Conservation (phyloP, 1,140 invertebrate species). For the Zaprionus inermis region DNA sequence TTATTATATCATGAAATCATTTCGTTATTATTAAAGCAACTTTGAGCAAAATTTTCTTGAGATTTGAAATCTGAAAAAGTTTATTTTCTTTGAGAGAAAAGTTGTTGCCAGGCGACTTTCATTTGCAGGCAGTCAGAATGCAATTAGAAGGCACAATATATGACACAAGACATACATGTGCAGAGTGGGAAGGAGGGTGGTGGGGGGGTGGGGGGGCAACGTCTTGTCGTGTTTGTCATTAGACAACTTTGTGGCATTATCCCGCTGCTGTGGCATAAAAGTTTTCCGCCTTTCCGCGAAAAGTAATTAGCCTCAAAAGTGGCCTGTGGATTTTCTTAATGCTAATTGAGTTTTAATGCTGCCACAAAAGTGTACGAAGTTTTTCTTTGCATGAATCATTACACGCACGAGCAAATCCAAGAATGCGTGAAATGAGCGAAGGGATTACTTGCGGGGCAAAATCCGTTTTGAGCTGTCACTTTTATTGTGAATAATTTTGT, state of each 20-base stretch:
- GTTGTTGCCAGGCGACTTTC: background rate
- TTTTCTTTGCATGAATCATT: constrained; percentile 64
- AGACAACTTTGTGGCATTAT: constrained; percentile 71
- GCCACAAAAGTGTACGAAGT: constrained; percentile 43
- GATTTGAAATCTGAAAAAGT: background rate
- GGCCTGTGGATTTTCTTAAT: constrained; percentile 59
- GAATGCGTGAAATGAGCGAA: background rate
- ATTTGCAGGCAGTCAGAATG: constrained; percentile 59
- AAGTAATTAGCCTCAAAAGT: constrained; percentile 63
- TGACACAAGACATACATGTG: background rate
- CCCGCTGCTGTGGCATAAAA: constrained; percentile 50
- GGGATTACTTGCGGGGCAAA: constrained; percentile 58
- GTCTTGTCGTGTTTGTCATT: constrained; percentile 65
- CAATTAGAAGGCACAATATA: constrained; percentile 49
- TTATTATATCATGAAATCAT: no score
- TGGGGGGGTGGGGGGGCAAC: no score
- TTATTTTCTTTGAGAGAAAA: background rate
- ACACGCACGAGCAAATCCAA: constrained; percentile 55
- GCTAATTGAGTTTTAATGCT: constrained; percentile 77
- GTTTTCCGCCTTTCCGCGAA: constrained; percentile 48
- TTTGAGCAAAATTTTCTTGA: background rate
- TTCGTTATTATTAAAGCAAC: background rate
- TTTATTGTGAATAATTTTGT: constrained; percentile 78
- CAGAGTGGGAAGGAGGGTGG: no score
- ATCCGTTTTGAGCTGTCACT: constrained; percentile 81